Evolutionary conservation across 1,140 invertebrate species (phyloP).

Genomic region (Halyomorpha halys): DNA sequence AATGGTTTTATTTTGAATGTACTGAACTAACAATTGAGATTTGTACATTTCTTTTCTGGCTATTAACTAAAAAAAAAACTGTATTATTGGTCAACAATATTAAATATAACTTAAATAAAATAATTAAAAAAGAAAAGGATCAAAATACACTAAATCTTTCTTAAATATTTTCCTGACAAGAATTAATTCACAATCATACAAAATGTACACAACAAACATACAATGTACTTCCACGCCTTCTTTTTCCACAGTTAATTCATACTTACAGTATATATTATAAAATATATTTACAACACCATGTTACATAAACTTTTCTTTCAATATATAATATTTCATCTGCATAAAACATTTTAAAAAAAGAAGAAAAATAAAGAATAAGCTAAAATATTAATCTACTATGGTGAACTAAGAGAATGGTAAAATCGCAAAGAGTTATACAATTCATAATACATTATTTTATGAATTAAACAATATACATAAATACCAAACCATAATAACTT

Average conservation of each 20-base stretch:
- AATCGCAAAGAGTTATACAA: too few relatives aligned
- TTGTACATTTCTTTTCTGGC: slow-evolving; percentile 16
- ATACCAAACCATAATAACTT: too few relatives aligned
- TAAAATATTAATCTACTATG: slow-evolving; percentile 3
- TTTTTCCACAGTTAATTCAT: slow-evolving; percentile 3
- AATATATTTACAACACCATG: too few relatives aligned
- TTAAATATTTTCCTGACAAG: neutral
- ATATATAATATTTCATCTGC: too few relatives aligned
- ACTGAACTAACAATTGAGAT: slow-evolving; percentile 13
- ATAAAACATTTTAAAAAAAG: neutral
- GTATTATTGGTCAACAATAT: neutral
- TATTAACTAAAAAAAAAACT: neutral
- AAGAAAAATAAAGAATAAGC: slow-evolving; percentile 13
- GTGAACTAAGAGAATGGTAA: slow-evolving; percentile 15
- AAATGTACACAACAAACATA: slow-evolving; percentile 9
- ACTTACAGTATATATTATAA: slow-evolving; percentile 1
- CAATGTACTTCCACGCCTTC: neutral
- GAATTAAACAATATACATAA: too few relatives aligned
- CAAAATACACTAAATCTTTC: slow-evolving; percentile 7
- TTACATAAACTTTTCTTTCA: too few relatives aligned
- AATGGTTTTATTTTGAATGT: neutral
- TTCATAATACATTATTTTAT: too few relatives aligned
- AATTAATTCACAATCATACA: slow-evolving; percentile 13
- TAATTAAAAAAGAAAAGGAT: slow-evolving; percentile 8
- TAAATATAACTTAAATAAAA: too few relatives aligned